Conservation (phyloP, 2,888 invertebrate genomes). For the Zygaena filipendulae region DNA sequence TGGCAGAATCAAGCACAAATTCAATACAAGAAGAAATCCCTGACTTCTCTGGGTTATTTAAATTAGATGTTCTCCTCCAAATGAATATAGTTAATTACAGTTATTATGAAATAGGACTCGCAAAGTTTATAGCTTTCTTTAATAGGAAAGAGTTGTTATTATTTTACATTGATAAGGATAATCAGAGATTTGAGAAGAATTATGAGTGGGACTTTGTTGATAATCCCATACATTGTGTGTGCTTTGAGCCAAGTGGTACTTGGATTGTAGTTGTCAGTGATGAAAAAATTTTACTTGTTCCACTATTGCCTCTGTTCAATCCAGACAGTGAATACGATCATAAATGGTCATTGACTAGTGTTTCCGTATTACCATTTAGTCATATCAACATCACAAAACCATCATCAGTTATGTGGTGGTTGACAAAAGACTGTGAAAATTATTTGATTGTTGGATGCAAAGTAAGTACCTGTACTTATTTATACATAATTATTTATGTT, state of each 20-base stretch:
- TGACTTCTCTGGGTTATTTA: constrained; percentile 58
- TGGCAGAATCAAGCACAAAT: constrained; percentile 42
- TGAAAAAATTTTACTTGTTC: constrained; percentile 56
- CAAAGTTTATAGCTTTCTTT: constrained; percentile 54
- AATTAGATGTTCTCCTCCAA: constrained; percentile 52
- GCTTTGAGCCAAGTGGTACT: constrained; percentile 86
- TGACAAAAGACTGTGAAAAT: constrained; percentile 77
- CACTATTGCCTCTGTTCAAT: constrained; percentile 53
- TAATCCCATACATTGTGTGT: constrained; percentile 74
- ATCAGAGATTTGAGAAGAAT: constrained; percentile 42
- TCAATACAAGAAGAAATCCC: too few species aligned
- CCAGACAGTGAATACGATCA: constrained; percentile 53
- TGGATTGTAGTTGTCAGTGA: constrained; percentile 76
- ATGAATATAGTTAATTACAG: constrained; percentile 45
- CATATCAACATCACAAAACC: constrained; percentile 56
- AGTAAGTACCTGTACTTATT: too few species aligned
- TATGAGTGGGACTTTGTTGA: constrained; percentile 60
- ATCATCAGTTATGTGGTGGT: constrained; percentile 79
- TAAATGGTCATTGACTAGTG: constrained; percentile 59
- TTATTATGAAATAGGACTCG: constrained; percentile 57
- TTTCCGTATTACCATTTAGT: constrained; percentile 54
- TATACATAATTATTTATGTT: background rate
- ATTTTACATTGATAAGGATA: constrained; percentile 43
- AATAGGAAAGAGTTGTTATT: constrained; percentile 51
- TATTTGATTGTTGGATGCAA: constrained; percentile 78